Evolutionary conservation across 2,113 vertebrate species (phyloP), one percentile per base, ranked within the genome.

Genomic region (Microtus pennsylvanicus): DNA sequence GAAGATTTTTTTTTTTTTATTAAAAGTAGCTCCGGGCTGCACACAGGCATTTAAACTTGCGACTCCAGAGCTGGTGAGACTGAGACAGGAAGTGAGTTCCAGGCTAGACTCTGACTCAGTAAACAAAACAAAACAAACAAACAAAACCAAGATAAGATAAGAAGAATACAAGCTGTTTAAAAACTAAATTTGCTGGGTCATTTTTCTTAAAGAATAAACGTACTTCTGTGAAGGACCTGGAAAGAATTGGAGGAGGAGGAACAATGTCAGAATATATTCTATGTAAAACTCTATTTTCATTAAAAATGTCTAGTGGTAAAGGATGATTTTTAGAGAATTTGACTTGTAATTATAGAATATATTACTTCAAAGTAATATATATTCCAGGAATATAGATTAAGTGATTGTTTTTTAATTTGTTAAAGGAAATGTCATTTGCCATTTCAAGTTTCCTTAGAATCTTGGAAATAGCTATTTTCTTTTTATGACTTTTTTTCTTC

Each of bases 361-460:
- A 30, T 9, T 70, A 52, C 65, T 38, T 89, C 58, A 78, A 61
- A 87, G 77, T 55, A 55, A 55, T 55, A 55, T 55, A 55, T 55
- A 52, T 77, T n/a, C n/a, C n/a, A n/a, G 16, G 83, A 70, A 38
- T 94, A 11, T 38, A 21, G n/a, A 50, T 93, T 70, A 7, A 61
- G 14, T 82, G 70, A 70, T 65, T 61, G 6, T 38, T 38, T 74
- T 93, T 83, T 81, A 50, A 19, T 76, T 81, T 87, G 12, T 47
- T 80, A 83, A 67, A 4, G 35, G 1, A 80, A 70, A 93, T 42
- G 17, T 12, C 26, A 70, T 90, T 92, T 87, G 6, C 50, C 22
- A 85, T 70, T 92, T 81, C 14, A 76, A 16, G 2, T 90, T 90
- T 81, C 47, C 91, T 91, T 90, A 42, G 42, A 95, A 83, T 82